A percentile compares a stretch with the other conserved stretches of the same genome.
Conservation (phyloP, 2,888 invertebrate species). For the Aphodius sticticus region DNA sequence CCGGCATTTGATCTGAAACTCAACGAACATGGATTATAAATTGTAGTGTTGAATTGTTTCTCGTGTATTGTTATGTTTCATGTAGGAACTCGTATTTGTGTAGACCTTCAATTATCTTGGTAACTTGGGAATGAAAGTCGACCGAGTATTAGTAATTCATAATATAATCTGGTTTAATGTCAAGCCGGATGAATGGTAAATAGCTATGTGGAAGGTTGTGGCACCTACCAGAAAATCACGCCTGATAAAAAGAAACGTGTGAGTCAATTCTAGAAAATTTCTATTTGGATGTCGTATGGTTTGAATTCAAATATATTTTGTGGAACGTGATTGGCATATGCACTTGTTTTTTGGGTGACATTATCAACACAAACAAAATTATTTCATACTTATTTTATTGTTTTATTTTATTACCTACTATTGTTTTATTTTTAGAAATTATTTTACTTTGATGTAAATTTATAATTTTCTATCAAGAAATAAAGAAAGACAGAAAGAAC, state of each 20-base stretch:
- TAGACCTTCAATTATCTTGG: not conserved
- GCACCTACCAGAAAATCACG: not conserved
- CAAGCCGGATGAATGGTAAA: not conserved
- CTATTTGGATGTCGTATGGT: not conserved
- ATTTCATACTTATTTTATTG: not conserved
- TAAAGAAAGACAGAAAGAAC: not conserved
- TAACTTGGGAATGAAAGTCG: not conserved
- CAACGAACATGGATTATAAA: not conserved
- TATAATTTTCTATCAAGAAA: not conserved
- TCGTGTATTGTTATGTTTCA: not conserved
- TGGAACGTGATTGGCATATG: not conserved
- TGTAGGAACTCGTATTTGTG: not conserved
- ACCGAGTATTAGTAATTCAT: not conserved
- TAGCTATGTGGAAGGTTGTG: not conserved
- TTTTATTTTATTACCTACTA: not conserved
- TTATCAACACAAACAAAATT: not conserved
- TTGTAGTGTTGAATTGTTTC: not conserved
- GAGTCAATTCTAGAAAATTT: not conserved
- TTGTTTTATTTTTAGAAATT: too few relatives aligned
- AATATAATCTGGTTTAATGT: not conserved
- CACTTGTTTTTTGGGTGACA: not conserved
- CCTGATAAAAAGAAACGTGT: not conserved
- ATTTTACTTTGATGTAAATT: too few relatives aligned
- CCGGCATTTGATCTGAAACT: not conserved
- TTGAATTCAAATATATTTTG: not conserved